Evolutionary conservation across 2,888 invertebrate genomes (phyloP), one percentile per base, ranked within the genome.

Genomic region (Drosophila buzzatii): DNA sequence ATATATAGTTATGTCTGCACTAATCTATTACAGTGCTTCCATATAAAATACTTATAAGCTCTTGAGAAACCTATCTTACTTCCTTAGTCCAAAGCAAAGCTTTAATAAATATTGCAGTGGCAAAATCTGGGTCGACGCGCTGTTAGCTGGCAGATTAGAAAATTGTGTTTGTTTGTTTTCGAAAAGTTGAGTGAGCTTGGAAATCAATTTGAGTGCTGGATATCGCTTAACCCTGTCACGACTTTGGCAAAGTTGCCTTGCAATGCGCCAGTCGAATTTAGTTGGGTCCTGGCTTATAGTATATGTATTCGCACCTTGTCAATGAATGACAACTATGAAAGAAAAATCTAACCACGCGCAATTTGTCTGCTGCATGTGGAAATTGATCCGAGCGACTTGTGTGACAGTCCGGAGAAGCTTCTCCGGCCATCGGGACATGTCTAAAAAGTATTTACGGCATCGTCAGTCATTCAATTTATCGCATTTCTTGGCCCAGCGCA

Each of bases 361-460:
- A 88, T 90, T 89, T 85, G 90, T 89, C 84, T 60, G 81, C 70
- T 81, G 81, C 65, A 59, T 67, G 82, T 85, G 78, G 89, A 85
- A 85, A 85, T 85, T 85, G 85, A 85, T 85, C 85, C 90, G 55
- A 84, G 85, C 84, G 91, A 92, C 91, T 86, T 77, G 49, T 66
- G 37, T 65, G 33, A 51, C 62, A 37, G 53, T 8, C 23, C 53
- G 10, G 23, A 23, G 53, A 10, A 73, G 64, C 72, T 71, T 61
- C 61, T 56, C 41, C 39, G 53, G 60, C 73, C 71, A 67, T 56
- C 76, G 75, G 51, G 52, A 66, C 70, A 69, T 71, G 86, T 90
- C 90, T 89, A 89, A 86, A 85, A 90, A 90, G 90, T 87, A 87
- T 87, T 87, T 87, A 90, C 86, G 85, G 87, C 89, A 82, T 87